Base-by-base conservation (phyloP, 2,888 invertebrate genomes). In the Sepiola atlantica region DNA sequence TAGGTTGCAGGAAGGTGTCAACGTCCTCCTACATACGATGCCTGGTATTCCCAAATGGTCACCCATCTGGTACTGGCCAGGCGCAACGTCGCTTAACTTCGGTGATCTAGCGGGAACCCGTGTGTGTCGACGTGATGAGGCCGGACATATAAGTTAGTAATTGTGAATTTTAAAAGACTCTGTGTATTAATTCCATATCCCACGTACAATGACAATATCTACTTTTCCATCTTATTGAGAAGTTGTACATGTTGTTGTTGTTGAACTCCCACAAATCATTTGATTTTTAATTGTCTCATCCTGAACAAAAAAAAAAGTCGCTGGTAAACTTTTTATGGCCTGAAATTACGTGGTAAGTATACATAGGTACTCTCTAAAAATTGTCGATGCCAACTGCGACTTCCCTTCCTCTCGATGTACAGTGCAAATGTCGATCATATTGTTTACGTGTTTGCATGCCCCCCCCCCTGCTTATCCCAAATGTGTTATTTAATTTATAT, bases 381-480 rank as follows among this genome's bases (percentile, higher is more conserved):
- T 77, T 32, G 77, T 16, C 77, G 16, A n/a, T 77, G n/a, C 12
- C 32, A 61, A 61, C 28, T 61, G 32, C 16, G 16, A 77, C 77
- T n/a, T 14, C n/a, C n/a, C 77, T 14, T 14, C 16, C n/a, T n/a
- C 4, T 77, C 14, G 4, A 77, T 77, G 77, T 77, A 77, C 77
- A 77, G 77, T 77, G n/a, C 77, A 77, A 4, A 77, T 77, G n/a
- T 77, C 77, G n/a, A 77, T 77, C 18, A 77, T 77, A 32, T 77
- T 77, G n/a, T 77, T 57, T 57, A n/a, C n/a, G n/a, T 77, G n/a
- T 77, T 77, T 77, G 77, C 77, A 77, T 77, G 77, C n/a, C n/a
- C n/a, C 32, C 32, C 14, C 77, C 32, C 32, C n/a, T 77, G n/a
- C 32, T 14, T n/a, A 16, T 77, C n/a, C 77, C n/a, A 16, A n/a